Conservation (phyloP, 2,888 invertebrate species). For the Drosophila prolongata region DNA sequence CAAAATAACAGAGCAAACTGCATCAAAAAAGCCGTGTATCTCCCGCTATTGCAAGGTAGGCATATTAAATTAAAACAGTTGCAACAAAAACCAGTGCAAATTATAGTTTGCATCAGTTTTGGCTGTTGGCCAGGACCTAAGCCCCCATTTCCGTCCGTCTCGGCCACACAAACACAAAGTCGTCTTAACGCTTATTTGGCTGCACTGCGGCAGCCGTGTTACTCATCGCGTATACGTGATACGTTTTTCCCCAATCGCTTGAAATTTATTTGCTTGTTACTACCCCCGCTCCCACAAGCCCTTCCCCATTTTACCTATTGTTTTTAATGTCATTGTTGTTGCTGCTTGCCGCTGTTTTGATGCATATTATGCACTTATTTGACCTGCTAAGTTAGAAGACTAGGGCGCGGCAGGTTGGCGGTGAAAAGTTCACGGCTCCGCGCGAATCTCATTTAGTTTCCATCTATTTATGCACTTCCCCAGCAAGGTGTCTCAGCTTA, state of each 20-base stretch:
- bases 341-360: slow-evolving; percentile 10
- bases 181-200: slow-evolving; percentile 45
- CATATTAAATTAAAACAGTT: slow-evolving; percentile 47
- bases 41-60: slow-evolving; percentile 11
- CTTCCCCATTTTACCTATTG: slow-evolving; percentile 19
- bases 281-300: slow-evolving; percentile 5
- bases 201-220: slow-evolving; percentile 55
- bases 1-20: background rate
- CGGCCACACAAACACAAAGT: slow-evolving; percentile 6
- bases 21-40: background rate
- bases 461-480: slow-evolving; percentile 35
- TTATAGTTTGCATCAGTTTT: slow-evolving; percentile 48
- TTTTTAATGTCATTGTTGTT: slow-evolving; percentile 31
- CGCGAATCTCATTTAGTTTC: slow-evolving; percentile 68
- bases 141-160: background rate
- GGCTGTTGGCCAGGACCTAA: slow-evolving; percentile 37
- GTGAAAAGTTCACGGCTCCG: background rate
- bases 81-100: slow-evolving; percentile 30
- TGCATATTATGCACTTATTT: slow-evolving; percentile 29
- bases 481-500: background rate
- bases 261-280: slow-evolving; percentile 45
- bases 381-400: slow-evolving; percentile 29
- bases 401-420: background rate
- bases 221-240: slow-evolving; percentile 65
- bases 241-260: slow-evolving; percentile 37